Conservation (phyloP, 2,888 invertebrate species). For the Morinoia aosen region DNA sequence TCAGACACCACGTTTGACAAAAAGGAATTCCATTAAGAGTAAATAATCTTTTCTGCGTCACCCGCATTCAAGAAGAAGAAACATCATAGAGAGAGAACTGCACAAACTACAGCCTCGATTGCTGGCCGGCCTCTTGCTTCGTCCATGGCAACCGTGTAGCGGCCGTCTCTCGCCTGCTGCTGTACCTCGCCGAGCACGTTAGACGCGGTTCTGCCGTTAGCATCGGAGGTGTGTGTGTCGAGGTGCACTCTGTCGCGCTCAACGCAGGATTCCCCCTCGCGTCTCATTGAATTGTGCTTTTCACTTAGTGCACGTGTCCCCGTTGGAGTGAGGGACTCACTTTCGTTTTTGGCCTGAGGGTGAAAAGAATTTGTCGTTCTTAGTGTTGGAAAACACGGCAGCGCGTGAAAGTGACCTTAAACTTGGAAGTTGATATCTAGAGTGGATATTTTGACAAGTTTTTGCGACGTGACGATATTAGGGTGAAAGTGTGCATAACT, state of each 20-base stretch:
- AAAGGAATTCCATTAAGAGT: not conserved
- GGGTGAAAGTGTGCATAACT: not conserved
- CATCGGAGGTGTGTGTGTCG: slow-evolving; percentile 9
- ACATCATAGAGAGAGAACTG: not conserved
- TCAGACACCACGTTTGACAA: not conserved
- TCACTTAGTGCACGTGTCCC: not conserved
- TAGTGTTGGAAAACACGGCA: not conserved
- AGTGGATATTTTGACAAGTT: not conserved
- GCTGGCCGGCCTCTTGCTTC: not conserved
- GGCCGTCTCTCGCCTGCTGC: not conserved
- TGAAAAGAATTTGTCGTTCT: not conserved
- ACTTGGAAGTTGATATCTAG: not conserved
- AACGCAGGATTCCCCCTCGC: not conserved
- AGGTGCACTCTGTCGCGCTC: not conserved
- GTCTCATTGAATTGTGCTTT: not conserved
- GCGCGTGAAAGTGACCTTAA: not conserved
- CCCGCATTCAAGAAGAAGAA: not conserved
- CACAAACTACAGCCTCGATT: not conserved
- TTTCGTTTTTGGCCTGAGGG: not conserved
- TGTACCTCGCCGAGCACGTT: not conserved
- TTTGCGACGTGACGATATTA: not conserved
- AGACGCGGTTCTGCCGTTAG: slow-evolving; percentile 17
- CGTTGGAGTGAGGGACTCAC: not conserved
- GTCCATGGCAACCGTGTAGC: slow-evolving; percentile 18
- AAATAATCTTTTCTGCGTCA: not conserved